Evolutionary conservation across 2,113 vertebrate genomes (phyloP), one percentile per base, ranked within the genome.

Genomic region (Cebidichthys violaceus): DNA sequence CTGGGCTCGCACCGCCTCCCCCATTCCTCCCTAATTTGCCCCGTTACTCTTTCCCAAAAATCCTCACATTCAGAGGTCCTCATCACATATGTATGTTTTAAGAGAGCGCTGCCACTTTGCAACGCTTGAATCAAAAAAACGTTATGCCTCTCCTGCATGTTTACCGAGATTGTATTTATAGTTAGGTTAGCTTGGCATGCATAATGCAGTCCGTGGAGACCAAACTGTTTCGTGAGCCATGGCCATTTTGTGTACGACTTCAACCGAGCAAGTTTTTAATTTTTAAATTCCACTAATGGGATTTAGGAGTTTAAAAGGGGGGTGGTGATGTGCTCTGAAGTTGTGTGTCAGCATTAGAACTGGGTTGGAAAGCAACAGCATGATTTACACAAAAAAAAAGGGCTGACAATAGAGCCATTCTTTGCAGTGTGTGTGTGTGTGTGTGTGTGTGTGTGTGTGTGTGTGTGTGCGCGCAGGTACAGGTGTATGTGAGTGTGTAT

Each of bases 201-300:
- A 80, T 86, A 75, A 90, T 87, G 81, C 77, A 83, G 50, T 83
- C 65, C 75, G 75, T 18, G 33, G 78, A 76, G 84, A 55, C 68
- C 71, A 47, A 77, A 75, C 70, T 8, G 73, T 55, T 85, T 45
- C 33, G 2, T 50, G 71, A 86, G 79, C 80, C 37, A 0, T 61
- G 62, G 75, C 77, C 62, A 33, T 88, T 90, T 82, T 62, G 39
- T 45, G 67, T 61, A 18, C 62, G 50, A 70, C 75, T 88, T 84
- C 60, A 64, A 69, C 27, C 0, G 9, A 77, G 77, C 65, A 60
- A 73, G 75, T 84, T 90, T 88, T 10, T 80, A 87, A 86, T 90
- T 91, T 93, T 90, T 87, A n/a, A 90, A 90, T 90, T 68, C 77
- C 57, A 37, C 82, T 90, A 90, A 90, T 89, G 91, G 85, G 75